Conservation (phyloP, 2,888 invertebrate species). For the Sabellastarte sp. region DNA sequence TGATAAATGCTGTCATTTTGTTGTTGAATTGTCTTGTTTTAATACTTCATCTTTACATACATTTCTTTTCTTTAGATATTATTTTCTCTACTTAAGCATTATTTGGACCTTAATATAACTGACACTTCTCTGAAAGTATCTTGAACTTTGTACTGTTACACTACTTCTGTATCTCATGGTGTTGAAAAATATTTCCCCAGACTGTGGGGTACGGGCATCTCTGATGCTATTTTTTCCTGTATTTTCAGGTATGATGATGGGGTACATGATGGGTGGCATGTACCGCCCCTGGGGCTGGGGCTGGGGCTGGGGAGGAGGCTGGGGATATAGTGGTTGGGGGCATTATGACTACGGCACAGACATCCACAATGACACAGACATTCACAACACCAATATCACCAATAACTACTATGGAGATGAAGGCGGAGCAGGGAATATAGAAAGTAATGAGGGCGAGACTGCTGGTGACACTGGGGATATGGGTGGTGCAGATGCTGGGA, state of each 20-base stretch:
- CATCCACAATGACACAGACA: not conserved
- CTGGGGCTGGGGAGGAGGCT: conserved; percentile 4
- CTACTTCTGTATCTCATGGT: no score
- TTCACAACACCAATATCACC: conserved; percentile 1
- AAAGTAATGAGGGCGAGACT: not conserved
- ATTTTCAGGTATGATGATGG: not conserved
- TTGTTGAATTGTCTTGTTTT: no score
- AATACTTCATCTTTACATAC: no score
- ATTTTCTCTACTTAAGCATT: no score
- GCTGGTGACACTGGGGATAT: not conserved
- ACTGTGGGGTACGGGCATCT: no score
- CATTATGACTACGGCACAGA: not conserved
- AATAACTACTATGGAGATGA: conserved; percentile 1
- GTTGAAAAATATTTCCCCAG: no score
- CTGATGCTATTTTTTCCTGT: not conserved
- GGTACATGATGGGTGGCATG: not conserved
- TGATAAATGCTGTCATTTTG: no score
- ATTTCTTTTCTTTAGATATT: no score
- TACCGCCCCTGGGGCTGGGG: not conserved
- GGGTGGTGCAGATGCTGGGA: not conserved
- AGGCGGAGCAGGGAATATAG: no score
- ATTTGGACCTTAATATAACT: no score
- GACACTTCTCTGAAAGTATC: no score
- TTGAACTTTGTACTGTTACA: no score
- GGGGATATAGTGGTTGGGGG: conserved; percentile 1